Percentiles rank a stretch among this genome's conserved stretches.
These are phyloP conservation scores for Tragopan temminckii DNA, from an alignment of 2,797 vertebrate genomes.

Conservation along the genomic window DNA sequence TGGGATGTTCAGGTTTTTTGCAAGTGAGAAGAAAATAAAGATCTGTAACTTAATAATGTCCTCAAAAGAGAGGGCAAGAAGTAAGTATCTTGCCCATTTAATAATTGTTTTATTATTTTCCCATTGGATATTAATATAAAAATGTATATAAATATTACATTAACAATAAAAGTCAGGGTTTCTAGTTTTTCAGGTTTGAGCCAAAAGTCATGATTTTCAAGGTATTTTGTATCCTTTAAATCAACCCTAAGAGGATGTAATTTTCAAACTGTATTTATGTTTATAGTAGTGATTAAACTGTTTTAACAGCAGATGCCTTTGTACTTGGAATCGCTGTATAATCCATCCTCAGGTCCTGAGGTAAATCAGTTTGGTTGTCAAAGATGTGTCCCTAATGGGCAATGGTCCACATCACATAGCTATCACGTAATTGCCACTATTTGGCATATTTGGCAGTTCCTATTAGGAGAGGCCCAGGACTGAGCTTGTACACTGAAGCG, in stretches of 20 bases:
- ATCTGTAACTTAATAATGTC: background rate
- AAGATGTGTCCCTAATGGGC: slow-evolving; percentile 25
- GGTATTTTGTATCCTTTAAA: background rate
- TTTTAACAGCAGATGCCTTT: slow-evolving; percentile 24
- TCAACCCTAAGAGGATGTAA: background rate
- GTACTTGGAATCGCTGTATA: background rate
- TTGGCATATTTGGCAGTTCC: slow-evolving; percentile 60
- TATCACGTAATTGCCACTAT: slow-evolving; percentile 43
- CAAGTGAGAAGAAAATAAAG: slow-evolving; percentile 41
- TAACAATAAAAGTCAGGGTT: background rate
- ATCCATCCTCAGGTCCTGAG: background rate
- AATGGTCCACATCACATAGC: slow-evolving; percentile 51
- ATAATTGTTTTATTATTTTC: background rate
- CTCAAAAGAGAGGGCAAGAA: background rate
- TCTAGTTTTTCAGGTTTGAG: background rate
- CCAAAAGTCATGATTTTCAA: background rate
- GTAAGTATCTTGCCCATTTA: background rate
- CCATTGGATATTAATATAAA: background rate
- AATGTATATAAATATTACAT: background rate
- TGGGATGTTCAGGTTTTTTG: slow-evolving; percentile 37
- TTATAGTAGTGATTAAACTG: slow-evolving; percentile 24
- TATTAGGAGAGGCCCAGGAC: slow-evolving; percentile 5
- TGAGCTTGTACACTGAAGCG: slow-evolving; percentile 10
- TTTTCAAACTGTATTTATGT: slow-evolving; percentile 1
- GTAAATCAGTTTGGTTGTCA: slow-evolving; percentile 53